These are phyloP conservation scores for Nanorana parkeri DNA, from an alignment of 2,113 vertebrate genomes.

Conservation along the genomic window DNA sequence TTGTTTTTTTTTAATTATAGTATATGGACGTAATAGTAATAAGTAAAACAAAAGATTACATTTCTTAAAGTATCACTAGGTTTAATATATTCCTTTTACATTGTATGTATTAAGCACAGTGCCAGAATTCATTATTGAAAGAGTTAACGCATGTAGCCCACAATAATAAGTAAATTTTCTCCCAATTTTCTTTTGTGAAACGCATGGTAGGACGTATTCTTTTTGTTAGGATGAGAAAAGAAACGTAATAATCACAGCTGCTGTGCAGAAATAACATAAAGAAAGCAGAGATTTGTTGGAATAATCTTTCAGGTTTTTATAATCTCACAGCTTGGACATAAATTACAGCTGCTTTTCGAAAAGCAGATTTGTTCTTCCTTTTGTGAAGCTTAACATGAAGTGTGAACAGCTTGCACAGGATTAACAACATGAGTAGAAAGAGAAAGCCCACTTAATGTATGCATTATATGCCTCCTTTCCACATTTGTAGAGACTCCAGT, in stretches of 20 bases:
- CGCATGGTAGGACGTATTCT: conserved; percentile 33
- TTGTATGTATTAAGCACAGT: not conserved
- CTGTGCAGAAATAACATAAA: conserved; percentile 43
- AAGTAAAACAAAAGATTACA: too few relatives aligned
- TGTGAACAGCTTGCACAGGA: conserved; percentile 48
- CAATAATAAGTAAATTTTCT: not conserved
- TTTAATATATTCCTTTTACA: too few relatives aligned
- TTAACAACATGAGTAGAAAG: conserved; percentile 41
- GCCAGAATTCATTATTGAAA: not conserved
- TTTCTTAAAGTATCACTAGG: too few relatives aligned
- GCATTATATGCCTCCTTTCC: conserved; percentile 9
- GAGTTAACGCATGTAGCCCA: conserved; percentile 20
- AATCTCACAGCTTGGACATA: conserved; percentile 50
- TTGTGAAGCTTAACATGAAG: conserved; percentile 50
- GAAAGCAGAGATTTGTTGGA: conserved; percentile 52
- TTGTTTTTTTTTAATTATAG: too few relatives aligned
- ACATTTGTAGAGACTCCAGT: conserved; percentile 2
- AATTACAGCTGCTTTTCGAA: conserved; percentile 47
- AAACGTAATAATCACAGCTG: conserved; percentile 53
- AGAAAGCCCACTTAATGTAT: conserved; percentile 34
- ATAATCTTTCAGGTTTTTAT: conserved; percentile 56
- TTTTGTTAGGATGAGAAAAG: conserved; percentile 52
- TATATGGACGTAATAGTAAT: too few relatives aligned
- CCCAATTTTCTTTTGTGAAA: not conserved
- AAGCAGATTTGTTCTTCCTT: conserved; percentile 53